Base-by-base conservation (phyloP, 2,797 vertebrate species). In the Pangasius macronema region DNA sequence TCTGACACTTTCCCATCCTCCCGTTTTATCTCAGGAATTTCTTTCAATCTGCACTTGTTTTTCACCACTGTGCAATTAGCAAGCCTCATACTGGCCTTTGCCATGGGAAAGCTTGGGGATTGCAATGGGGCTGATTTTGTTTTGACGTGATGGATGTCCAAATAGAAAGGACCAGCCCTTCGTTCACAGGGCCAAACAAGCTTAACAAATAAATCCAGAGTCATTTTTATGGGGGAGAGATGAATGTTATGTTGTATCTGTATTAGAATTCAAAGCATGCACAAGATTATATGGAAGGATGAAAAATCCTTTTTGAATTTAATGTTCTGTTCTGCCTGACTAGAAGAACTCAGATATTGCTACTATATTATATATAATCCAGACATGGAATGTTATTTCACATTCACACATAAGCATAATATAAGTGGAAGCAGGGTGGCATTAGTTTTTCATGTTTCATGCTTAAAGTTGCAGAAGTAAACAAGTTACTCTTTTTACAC, bases 101-200 rank as follows among this genome's bases (percentile, higher is more conserved):
- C 90, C 92, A 91, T 93, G 93, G 92, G 93, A 96, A 96, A 93
- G 67, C 85, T 81, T 65, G 65, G 68, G 89, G 85, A 86, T 90
- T 92, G 90, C 92, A 90, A 87, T 77, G 68, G 49, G 79, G 46
- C 84, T 85, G 88, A 89, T 91, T 92, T 91, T 92, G 88, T 68
- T 91, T 91, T 91, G 88, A 86, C 87, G 87, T 90, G 90, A 92
- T 87, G 87, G 86, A 73, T 84, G 92, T 88, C 90, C 79, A 89
- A 89, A 88, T 87, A 87, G 87, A 87, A 42, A 84, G 88, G 92
- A 88, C 89, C 88, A 89, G 61, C 86, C 67, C 84, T 87, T 79
- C 88, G 92, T 93, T 95, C 94, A 94, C 94, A 95, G 92, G 93
- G 92, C 91, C 91, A 92, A 91, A 88, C 27, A 92, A 89, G 36